These are phyloP conservation scores for Protobothrops flavoviridis DNA, from an alignment of 2,113 vertebrate genomes.

Conservation along the genomic window DNA sequence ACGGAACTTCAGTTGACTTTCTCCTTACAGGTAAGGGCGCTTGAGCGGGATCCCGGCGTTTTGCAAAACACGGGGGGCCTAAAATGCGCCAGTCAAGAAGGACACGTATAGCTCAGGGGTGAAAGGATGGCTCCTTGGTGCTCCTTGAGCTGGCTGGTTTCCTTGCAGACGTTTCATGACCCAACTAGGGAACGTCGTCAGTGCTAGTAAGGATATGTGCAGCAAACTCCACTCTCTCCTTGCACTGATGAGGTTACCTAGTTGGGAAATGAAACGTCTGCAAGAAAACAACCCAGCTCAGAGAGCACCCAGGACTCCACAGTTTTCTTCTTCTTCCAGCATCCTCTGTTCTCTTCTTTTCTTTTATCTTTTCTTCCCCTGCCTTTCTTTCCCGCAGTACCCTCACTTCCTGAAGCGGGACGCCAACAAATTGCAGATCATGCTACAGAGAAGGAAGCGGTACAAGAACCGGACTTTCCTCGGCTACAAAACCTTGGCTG, in stretches of 20 bases:
- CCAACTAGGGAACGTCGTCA: too few relatives aligned
- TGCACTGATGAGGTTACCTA: too few relatives aligned
- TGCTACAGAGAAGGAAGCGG: slow-evolving; percentile 87
- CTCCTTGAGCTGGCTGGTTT: too few relatives aligned
- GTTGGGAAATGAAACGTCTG: too few relatives aligned
- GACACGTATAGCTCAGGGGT: background rate
- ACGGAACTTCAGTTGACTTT: slow-evolving; percentile 91
- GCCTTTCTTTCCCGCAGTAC: slow-evolving; percentile 69
- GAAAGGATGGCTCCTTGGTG: too few relatives aligned
- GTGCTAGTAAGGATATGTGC: too few relatives aligned
- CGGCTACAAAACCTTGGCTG: slow-evolving; percentile 88
- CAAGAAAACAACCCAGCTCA: too few relatives aligned
- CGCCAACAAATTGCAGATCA: slow-evolving; percentile 91
- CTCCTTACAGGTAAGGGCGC: slow-evolving; percentile 80
- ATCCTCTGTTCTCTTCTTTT: too few relatives aligned
- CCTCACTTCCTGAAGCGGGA: slow-evolving; percentile 91
- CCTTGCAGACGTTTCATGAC: too few relatives aligned
- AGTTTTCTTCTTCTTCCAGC: too few relatives aligned
- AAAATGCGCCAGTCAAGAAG: background rate
- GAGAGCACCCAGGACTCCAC: too few relatives aligned
- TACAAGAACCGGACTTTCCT: slow-evolving; percentile 94
- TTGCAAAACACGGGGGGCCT: background rate
- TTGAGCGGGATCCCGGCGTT: background rate
- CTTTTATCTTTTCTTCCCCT: background rate
- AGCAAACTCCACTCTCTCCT: too few relatives aligned